Percentiles rank a stretch among this genome's conserved stretches.
These are phyloP conservation scores for Panurus biarmicus DNA, from an alignment of 2,113 vertebrate species.

Conservation along the genomic window DNA sequence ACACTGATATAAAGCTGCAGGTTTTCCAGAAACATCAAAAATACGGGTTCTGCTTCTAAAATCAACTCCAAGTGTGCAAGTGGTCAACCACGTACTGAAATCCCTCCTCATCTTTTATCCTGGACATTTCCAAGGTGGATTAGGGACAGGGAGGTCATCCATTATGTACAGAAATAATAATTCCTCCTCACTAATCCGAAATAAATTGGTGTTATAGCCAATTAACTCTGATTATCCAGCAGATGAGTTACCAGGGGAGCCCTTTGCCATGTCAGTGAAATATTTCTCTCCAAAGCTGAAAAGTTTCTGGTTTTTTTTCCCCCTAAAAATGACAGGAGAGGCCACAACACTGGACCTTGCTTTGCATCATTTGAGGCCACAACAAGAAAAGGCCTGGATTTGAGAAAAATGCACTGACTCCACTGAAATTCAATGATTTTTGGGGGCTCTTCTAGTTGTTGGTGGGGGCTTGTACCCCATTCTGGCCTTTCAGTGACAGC, in stretches of 20 bases:
- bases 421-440: background rate
- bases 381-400: background rate
- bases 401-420: accelerated
- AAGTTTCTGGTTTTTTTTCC: background rate
- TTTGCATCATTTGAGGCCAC: background rate
- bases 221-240: background rate
- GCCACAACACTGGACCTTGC: accelerated
- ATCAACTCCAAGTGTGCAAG: background rate
- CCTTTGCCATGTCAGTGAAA: accelerated
- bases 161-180: background rate
- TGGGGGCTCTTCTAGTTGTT: background rate
- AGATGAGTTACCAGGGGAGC: background rate
- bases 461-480: accelerated
- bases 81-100: background rate
- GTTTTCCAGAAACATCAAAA: background rate
- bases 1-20: background rate
- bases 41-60: background rate
- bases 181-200: background rate
- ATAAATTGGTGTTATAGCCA: background rate
- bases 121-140: background rate
- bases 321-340: background rate
- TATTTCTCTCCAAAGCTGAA: background rate
- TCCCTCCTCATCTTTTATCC: background rate
- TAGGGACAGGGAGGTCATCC: background rate
- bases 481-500: background rate